A percentile compares a stretch with the other conserved stretches of the same genome.
These are phyloP conservation scores for Phragmatobia fuliginosa DNA, from an alignment of 2,888 invertebrate species.

Conservation along the genomic window DNA sequence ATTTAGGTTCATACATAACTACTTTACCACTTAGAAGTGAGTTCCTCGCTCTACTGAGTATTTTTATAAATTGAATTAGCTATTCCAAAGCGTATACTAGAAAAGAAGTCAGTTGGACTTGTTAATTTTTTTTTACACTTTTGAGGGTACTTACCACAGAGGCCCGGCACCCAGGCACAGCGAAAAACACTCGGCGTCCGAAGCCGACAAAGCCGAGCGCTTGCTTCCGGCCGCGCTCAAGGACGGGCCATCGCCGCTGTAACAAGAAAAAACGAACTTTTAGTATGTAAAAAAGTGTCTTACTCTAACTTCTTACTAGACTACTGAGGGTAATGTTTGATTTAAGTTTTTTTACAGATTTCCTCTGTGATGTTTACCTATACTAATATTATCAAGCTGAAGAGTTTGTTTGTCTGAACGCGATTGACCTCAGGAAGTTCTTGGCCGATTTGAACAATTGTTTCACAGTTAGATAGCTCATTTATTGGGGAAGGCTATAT, in stretches of 20 bases:
- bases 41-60: not conserved
- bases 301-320: not conserved
- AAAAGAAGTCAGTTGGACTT: not conserved
- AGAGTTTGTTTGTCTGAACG: too few species aligned
- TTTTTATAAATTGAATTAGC: not conserved
- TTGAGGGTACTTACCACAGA: conserved; percentile 91
- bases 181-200: conserved; percentile 91
- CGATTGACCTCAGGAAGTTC: too few species aligned
- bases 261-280: conserved; percentile 38
- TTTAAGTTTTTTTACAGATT: not conserved
- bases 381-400: too few species aligned
- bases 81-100: not conserved
- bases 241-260: conserved; percentile 79
- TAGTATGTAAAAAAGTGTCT: not conserved
- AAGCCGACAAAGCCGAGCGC: conserved; percentile 89
- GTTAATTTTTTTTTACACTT: not conserved
- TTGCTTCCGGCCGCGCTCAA: conserved; percentile 85
- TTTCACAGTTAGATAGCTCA: too few species aligned
- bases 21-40: too few species aligned
- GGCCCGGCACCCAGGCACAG: conserved; percentile 99
- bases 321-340: not conserved
- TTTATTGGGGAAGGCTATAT: too few species aligned
- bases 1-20: too few species aligned
- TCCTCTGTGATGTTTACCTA: too few species aligned
- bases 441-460: too few species aligned